Evolutionary conservation across 2,888 invertebrate genomes (phyloP), one percentile per base, ranked within the genome.

Genomic region (Anticlea derivata): DNA sequence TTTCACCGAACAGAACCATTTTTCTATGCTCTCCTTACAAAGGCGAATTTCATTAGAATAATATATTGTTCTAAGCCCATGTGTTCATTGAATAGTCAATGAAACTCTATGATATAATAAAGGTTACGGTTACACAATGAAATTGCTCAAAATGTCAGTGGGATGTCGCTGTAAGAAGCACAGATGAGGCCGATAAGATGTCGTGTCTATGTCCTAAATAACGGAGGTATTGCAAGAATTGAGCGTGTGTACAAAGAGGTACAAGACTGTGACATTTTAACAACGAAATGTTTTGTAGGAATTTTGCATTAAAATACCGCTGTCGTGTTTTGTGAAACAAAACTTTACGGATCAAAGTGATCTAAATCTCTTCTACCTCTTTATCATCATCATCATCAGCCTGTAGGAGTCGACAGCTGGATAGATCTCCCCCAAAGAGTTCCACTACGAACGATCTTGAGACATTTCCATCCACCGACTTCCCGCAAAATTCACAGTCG

Each of bases 131-230:
- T 71, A 60, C 65, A 65, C 65, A 73, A 71, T 65, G 45, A 27
- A 50, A 46, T 58, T 61, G 53, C 60, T 63, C 46, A 58, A 72
- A 75, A 75, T 75, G 74, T 68, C 66, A 75, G 68, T 59, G 55
- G 55, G 65, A 68, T 61, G 67, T 71, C 71, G 64, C 55, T 29
- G 46, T 55, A 64, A 50, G 60, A 68, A 63, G 62, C 59, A 60
- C 20, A 67, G 71, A 70, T 71, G 62, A 31, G 52, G 51, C 50
- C 58, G 68, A 71, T 70, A 70, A 61, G 57, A 64, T 60, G 58
- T 57, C 60, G 61, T 55, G 37, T 49, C 49, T 49, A 52, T 50
- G 64, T 54, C 59, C 59, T 55, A 60, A 61, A 59, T 65, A 63
- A 35, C 51, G 35, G 29, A 43, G 52, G 11, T 46, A 56, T 55